Evolutionary conservation across 2,888 invertebrate species (phyloP).

Genomic region (Cryptophagus acutangulus): DNA sequence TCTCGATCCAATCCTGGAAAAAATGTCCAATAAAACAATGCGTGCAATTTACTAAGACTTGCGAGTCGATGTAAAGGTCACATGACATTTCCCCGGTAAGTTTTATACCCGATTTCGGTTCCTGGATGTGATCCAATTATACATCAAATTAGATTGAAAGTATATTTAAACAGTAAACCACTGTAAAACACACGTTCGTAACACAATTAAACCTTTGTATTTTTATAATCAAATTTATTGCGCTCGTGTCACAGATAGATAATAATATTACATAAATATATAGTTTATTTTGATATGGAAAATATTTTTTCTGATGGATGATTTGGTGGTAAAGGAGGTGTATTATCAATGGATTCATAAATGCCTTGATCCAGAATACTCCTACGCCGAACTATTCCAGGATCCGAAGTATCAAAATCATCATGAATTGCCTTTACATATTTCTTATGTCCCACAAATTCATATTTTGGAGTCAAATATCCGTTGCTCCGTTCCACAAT

Average conservation of each 20-base stretch:
- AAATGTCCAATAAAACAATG: constrained; percentile 27
- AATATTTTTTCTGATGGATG: constrained; percentile 22
- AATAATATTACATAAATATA: constrained; percentile 1
- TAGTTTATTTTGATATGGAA: constrained; percentile 1
- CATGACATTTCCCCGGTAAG: constrained; percentile 28
- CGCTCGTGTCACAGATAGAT: neutral
- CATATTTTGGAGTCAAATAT: too few relatives aligned
- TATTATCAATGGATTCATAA: too few relatives aligned
- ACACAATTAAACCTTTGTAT: constrained; percentile 11
- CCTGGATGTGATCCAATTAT: constrained; percentile 35
- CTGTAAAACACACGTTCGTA: constrained; percentile 35
- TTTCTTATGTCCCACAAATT: too few relatives aligned
- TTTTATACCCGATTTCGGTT: constrained; percentile 43
- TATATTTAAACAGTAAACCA: constrained; percentile 40
- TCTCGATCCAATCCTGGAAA: constrained; percentile 11
- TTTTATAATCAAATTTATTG: neutral
- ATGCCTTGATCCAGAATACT: too few relatives aligned
- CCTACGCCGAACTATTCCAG: too few relatives aligned
- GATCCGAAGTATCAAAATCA: too few relatives aligned
- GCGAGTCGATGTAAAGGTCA: constrained; percentile 18
- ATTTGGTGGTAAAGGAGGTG: constrained; percentile 36
- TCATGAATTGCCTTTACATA: too few relatives aligned
- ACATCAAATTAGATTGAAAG: constrained; percentile 29
- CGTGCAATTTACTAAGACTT: constrained; percentile 26
- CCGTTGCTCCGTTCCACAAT: too few relatives aligned